Percentiles rank a stretch among this genome's conserved stretches.
Conservation (phyloP, 2,113 vertebrate species). For the Coreoperca whiteheadi region DNA sequence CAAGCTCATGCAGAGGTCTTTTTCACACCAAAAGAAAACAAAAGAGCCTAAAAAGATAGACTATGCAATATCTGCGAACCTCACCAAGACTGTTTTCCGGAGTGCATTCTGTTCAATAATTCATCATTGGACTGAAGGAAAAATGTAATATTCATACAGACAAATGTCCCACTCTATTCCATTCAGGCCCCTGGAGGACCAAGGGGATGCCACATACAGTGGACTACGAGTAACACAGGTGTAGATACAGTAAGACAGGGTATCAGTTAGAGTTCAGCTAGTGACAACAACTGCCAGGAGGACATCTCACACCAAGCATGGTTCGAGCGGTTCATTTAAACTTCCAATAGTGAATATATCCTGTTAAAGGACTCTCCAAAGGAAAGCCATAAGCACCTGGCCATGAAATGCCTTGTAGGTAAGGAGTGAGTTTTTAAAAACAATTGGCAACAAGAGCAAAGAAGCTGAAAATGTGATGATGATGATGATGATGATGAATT, state of each 20-base stretch:
- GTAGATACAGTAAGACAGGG: constrained; percentile 6
- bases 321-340: background rate
- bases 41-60: constrained; percentile 42
- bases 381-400: too few relatives aligned
- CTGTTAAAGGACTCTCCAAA: too few relatives aligned
- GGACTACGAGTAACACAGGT: constrained; percentile 6
- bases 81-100: constrained; percentile 66
- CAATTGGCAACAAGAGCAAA: background rate
- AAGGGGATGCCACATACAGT: constrained; percentile 38
- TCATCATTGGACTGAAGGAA: constrained; percentile 64
- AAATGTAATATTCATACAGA: constrained; percentile 78
- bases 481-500: background rate
- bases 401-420: too few relatives aligned
- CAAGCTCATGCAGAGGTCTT: constrained; percentile 51
- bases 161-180: constrained; percentile 76
- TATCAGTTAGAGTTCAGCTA: constrained; percentile 39
- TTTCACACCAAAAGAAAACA: constrained; percentile 35
- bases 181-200: constrained; percentile 49
- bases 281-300: constrained; percentile 11
- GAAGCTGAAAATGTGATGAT: background rate
- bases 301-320: background rate
- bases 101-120: constrained; percentile 84
- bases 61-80: constrained; percentile 50
- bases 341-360: background rate
- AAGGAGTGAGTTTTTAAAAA: too few relatives aligned